These are phyloP conservation scores for Pediacus dermestoides DNA, from an alignment of 2,888 invertebrate genomes.

Conservation along the genomic window DNA sequence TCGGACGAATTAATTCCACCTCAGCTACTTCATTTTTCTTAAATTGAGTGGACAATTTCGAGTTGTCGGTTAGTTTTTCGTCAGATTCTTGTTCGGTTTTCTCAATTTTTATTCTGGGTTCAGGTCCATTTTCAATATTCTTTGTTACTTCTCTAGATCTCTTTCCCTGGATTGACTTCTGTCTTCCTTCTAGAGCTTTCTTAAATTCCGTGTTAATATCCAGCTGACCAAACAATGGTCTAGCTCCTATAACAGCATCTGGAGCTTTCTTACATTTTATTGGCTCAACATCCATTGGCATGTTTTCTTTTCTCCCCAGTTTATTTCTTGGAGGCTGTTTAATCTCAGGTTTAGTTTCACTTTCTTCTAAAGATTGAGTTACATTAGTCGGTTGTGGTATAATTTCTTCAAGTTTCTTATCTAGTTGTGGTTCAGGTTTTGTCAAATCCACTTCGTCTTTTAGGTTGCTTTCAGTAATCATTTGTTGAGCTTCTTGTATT, in stretches of 20 bases:
- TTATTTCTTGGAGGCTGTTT: not conserved
- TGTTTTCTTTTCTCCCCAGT: not conserved
- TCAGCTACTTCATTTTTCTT: slow-evolving; percentile 39
- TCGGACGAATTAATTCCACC: slow-evolving; percentile 38
- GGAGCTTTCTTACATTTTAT: slow-evolving; percentile 44
- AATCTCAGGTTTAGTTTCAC: not conserved
- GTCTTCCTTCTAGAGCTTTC: slow-evolving; percentile 42
- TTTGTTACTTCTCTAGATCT: slow-evolving; percentile 28
- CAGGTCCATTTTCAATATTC: slow-evolving; percentile 24
- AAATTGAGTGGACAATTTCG: slow-evolving; percentile 31
- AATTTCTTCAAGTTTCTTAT: slow-evolving; percentile 4
- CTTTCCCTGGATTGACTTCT: slow-evolving; percentile 38
- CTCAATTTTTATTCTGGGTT: slow-evolving; percentile 34
- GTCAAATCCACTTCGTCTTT: slow-evolving; percentile 25
- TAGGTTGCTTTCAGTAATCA: too few relatives aligned
- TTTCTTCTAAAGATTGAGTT: not conserved
- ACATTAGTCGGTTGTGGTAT: too few relatives aligned
- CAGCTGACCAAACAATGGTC: slow-evolving; percentile 46
- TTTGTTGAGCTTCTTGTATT: not conserved
- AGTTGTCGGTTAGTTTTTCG: slow-evolving; percentile 26
- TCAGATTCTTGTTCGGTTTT: slow-evolving; percentile 28
- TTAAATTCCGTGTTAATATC: slow-evolving; percentile 48
- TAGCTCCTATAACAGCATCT: slow-evolving; percentile 46
- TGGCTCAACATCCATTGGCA: slow-evolving; percentile 26
- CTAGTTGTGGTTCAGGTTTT: slow-evolving; percentile 15